phyloP scores from a whole-genome alignment of 2,113 vertebrate species.

The Arizona elegans region DNA sequence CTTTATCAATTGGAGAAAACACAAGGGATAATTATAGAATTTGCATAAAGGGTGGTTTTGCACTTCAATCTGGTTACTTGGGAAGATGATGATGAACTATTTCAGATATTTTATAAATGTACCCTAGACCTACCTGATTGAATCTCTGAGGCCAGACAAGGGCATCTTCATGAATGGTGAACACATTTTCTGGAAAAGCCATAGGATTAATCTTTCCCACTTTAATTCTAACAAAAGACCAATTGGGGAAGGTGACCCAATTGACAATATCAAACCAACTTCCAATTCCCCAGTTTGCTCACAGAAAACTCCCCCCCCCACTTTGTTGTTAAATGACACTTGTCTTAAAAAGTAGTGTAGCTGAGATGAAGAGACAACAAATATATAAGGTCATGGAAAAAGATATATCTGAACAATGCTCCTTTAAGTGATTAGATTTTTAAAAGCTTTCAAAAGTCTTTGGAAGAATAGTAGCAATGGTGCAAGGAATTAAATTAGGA shows the following conservation, averaged over 20 bases:
- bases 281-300: neutral
- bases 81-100: neutral
- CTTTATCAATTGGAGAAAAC: neutral
- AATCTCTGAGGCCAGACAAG: neutral
- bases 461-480: neutral
- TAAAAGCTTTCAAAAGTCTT: neutral
- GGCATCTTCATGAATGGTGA: neutral
- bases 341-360: neutral
- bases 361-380: neutral
- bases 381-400: neutral
- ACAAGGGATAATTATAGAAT: neutral
- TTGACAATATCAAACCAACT: neutral
- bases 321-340: neutral
- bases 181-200: neutral
- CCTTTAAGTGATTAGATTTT: neutral
- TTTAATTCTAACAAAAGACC: neutral
- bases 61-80: neutral
- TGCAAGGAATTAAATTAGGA: neutral
- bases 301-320: neutral
- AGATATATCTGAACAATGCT: neutral
- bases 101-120: neutral
- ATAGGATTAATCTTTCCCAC: neutral
- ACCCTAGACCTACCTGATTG: neutral
- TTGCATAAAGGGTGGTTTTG: neutral
- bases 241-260: neutral